These are phyloP conservation scores for Buceros bicornis DNA, from an alignment of 2,797 vertebrate species.

Conservation along the genomic window DNA sequence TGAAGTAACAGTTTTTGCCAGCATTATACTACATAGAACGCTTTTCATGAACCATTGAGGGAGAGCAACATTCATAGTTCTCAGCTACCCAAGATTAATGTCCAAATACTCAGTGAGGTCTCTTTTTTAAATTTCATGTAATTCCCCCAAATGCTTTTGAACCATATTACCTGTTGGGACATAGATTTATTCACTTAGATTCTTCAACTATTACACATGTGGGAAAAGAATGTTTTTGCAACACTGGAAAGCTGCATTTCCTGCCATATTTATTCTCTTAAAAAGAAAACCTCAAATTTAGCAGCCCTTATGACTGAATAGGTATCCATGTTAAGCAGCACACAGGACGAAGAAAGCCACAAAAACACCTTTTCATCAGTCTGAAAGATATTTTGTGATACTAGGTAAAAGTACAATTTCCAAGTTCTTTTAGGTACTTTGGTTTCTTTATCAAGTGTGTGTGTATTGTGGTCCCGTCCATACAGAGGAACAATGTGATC, in stretches of 20 bases:
- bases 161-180: background rate
- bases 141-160: background rate
- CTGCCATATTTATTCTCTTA: background rate
- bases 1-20: background rate
- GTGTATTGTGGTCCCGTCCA: background rate
- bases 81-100: background rate
- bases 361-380: background rate
- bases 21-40: background rate
- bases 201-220: fast-evolving
- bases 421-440: background rate
- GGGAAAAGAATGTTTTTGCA: background rate
- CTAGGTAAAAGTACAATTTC: background rate
- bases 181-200: background rate
- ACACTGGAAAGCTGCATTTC: background rate
- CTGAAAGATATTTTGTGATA: background rate
- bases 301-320: background rate
- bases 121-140: background rate
- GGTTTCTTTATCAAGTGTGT: background rate
- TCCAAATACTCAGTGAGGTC: background rate
- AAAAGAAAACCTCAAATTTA: background rate
- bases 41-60: background rate
- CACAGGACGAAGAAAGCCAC: background rate
- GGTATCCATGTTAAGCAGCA: background rate
- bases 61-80: background rate
- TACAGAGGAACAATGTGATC: background rate